Base-by-base conservation (phyloP, 2,113 vertebrate genomes). In the Halichoerus grypus region DNA sequence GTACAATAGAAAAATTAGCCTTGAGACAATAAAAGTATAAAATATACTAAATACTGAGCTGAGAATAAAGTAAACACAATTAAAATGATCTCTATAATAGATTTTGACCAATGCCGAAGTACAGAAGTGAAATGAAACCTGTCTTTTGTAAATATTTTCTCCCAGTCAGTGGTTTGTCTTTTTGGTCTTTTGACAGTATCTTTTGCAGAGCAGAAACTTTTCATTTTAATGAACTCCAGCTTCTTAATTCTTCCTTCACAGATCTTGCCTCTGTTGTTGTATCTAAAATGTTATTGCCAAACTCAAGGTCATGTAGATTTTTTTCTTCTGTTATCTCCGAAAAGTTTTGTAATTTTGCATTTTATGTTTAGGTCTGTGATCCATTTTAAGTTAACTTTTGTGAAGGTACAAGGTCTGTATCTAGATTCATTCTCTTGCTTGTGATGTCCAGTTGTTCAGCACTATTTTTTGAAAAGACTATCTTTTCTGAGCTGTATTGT, bases 31-130 rank as follows among this genome's bases (percentile, higher is more conserved):
- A 71, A 94, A 36, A 53, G 33, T 4, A 80, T 72, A 83, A 65
- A 88, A 97, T 51, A 81, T 39, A 71, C 4, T 59, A 69, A 97
- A 65, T 85, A 94, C 16, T 80, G 21, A 93, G 7, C 67, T 85
- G 39, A 80, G 33, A 87, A 39, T 80, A 94, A 46, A 24, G 26
- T 26, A 97, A 53, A 61, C 18, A 79, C 16, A 95, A 4, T 46
- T 87, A 89, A 96, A 86, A 74, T 69, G 13, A 80, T 84, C 4
- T 85, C 14, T 28, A 87, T 12, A 88, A 7, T 33, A 59, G 42
- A 42, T 5, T 53, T 87, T 81, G 13, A 84, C 16, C 42, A 92
- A 92, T 87, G 16, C 2, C 72, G 28, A 81, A 91, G 8, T 81
- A 61, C 5, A 72, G 22, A 93, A 88, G 5, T 87, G 33, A 93